Conservation (phyloP, 1,140 invertebrate genomes). For the Aphaenogaster rudis region DNA sequence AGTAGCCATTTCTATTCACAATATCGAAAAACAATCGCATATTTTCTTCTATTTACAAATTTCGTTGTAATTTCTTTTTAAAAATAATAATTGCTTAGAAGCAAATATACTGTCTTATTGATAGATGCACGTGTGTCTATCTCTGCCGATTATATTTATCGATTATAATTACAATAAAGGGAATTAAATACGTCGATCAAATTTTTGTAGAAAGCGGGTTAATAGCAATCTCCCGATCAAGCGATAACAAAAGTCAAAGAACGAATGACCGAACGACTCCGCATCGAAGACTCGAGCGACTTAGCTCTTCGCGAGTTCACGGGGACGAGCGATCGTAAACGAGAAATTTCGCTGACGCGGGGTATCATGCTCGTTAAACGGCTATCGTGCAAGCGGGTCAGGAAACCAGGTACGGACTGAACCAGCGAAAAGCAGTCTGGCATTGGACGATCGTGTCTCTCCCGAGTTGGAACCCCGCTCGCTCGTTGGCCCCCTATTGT, state of each 20-base stretch:
- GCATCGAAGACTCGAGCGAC: neutral
- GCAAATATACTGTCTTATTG: neutral
- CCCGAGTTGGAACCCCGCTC: conserved; percentile 65
- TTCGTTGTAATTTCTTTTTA: neutral
- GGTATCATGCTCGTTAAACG: conserved; percentile 46
- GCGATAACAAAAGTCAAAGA: neutral
- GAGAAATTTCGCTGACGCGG: conserved; percentile 26
- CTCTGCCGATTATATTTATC: neutral
- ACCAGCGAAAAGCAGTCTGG: conserved; percentile 52
- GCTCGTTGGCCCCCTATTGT: conserved; percentile 80
- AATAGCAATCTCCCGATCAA: neutral
- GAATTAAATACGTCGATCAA: neutral
- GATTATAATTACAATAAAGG: conserved; percentile 6
- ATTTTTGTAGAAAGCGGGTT: neutral
- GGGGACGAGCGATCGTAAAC: conserved; percentile 15
- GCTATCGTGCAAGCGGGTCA: conserved; percentile 76
- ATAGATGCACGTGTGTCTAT: neutral
- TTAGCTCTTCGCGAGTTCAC: conserved; percentile 3
- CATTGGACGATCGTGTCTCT: conserved; percentile 81
- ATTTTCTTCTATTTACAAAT: neutral
- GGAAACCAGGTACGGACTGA: conserved; percentile 79
- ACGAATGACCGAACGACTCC: neutral
- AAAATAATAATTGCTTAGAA: neutral
- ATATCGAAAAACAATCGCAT: neutral
- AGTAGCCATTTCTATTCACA: conserved; percentile 78